phyloP scores from a whole-genome alignment of 2,797 vertebrate genomes.

The Erithacus rubecula region DNA sequence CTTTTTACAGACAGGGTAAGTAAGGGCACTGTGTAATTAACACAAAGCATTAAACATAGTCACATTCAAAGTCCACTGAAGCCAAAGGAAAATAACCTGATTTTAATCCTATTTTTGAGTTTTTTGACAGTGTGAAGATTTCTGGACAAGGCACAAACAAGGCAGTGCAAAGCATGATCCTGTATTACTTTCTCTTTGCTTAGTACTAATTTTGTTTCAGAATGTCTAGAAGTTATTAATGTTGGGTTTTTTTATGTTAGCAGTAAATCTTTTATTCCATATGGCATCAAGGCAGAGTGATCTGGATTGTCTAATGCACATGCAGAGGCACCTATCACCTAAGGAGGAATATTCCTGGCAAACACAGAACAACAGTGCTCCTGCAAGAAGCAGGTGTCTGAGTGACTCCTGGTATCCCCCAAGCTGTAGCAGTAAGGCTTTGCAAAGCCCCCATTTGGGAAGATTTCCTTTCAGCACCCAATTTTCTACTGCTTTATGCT shows the following conservation, averaged over 20 bases:
- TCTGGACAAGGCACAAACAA: background rate
- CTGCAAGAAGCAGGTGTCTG: background rate
- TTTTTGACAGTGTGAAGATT: background rate
- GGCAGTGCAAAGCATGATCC: background rate
- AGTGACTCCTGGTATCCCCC: background rate
- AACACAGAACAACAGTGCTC: background rate
- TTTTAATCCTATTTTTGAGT: background rate
- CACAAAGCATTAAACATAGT: background rate
- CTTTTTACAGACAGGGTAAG: background rate
- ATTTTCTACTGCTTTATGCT: background rate
- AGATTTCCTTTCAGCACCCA: background rate
- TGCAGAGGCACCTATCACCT: background rate
- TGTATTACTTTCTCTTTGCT: background rate
- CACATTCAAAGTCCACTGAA: background rate
- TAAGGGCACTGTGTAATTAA: background rate
- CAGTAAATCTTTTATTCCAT: background rate
- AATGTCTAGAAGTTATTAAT: background rate
- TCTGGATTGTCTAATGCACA: background rate
- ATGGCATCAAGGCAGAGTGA: background rate
- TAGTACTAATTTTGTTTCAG: background rate
- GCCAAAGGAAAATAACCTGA: background rate
- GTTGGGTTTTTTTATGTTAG: background rate
- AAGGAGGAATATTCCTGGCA: background rate
- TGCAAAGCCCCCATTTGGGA: background rate
- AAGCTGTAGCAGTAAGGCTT: fast-evolving